Conservation (phyloP, 2,797 vertebrate species). For the Emys orbicularis region DNA sequence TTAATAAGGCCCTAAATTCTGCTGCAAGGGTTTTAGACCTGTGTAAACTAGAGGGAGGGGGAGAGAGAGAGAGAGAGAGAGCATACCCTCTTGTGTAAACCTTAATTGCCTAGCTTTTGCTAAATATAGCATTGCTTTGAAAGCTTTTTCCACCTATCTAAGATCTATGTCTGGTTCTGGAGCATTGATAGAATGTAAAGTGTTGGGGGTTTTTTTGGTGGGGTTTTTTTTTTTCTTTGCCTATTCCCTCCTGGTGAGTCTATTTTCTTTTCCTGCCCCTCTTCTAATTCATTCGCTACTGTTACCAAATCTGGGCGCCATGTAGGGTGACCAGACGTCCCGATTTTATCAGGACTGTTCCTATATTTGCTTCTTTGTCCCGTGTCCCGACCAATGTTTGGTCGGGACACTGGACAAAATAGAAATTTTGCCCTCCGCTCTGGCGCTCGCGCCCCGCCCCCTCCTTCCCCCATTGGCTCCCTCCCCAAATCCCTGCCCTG, state of each 20-base stretch:
- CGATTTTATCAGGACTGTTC: no score
- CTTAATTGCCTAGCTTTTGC: not conserved
- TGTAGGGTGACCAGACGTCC: not conserved
- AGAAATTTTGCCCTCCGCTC: no score
- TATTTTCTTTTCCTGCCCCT: not conserved
- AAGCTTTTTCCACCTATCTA: not conserved
- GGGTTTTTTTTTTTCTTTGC: not conserved
- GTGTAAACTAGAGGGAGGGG: not conserved
- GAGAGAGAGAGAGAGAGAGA: not conserved
- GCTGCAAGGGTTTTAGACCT: not conserved
- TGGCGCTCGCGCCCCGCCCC: no score
- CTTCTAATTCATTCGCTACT: not conserved
- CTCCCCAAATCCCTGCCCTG: no score
- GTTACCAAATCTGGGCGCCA: not conserved
- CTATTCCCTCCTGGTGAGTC: not conserved
- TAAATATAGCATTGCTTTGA: not conserved
- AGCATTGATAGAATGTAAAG: not conserved
- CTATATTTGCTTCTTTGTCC: no score
- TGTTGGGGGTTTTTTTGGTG: no score
- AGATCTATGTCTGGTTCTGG: not conserved
- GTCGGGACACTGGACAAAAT: no score
- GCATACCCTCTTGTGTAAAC: not conserved
- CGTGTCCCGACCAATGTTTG: no score
- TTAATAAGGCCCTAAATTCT: not conserved
- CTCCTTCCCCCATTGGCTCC: no score